phyloP scores from a whole-genome alignment of 2,113 vertebrate species.

The Bostrychus sinensis region DNA sequence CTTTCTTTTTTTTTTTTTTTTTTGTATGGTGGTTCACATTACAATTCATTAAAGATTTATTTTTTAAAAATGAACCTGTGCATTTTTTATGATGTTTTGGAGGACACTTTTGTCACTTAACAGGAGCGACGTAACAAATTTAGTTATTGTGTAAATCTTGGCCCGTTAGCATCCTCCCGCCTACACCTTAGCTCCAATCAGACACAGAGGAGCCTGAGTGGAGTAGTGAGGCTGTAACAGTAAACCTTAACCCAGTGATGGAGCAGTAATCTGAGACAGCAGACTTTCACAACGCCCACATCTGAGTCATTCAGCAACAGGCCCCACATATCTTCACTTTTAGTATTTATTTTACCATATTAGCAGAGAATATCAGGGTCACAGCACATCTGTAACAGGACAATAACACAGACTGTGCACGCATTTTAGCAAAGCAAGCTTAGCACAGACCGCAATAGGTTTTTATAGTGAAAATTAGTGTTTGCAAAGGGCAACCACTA shows the following conservation, averaged over 20 bases:
- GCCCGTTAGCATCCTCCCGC: neutral
- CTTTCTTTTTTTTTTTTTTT: no score
- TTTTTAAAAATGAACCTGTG: no score
- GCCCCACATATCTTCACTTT: neutral
- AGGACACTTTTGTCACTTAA: neutral
- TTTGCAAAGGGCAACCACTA: no score
- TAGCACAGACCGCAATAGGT: no score
- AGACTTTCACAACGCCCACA: constrained; percentile 8
- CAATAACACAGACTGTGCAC: no score
- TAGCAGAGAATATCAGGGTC: no score
- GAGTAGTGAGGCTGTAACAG: neutral
- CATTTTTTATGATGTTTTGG: neutral
- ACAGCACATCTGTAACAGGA: no score
- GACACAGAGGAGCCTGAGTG: no score
- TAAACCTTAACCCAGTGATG: constrained; percentile 1
- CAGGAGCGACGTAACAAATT: neutral
- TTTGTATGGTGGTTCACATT: no score
- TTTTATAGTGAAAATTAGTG: no score
- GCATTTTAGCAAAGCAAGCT: no score
- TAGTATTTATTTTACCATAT: neutral
- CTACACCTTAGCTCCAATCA: neutral
- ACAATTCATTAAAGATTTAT: no score
- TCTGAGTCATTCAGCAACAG: neutral
- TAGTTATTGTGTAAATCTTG: neutral
- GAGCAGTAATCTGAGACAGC: neutral